Evolutionary conservation across 2,888 invertebrate genomes (phyloP), one percentile per base, ranked within the genome.

Genomic region (Parnassius glacialis): DNA sequence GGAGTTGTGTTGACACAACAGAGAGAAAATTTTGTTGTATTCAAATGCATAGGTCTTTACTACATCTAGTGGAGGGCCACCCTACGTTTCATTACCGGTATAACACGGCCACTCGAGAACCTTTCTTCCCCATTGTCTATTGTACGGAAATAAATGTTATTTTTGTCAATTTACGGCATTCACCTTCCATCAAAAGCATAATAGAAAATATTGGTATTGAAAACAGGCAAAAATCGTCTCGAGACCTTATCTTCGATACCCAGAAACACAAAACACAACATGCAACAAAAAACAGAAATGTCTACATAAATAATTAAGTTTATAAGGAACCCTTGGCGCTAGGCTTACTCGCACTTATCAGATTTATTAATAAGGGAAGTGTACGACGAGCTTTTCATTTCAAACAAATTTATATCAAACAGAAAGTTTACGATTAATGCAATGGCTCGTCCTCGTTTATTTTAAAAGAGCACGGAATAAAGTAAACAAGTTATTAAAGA

Each of bases 401-500:
- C 10, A 20, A 41, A 13, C 25, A 59, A 52, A 44, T 59, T 45
- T 59, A 45, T 45, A 20, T 34, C 41, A 52, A n/a, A 16, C 52
- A 16, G 54, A 44, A 54, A 44, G 52, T 54, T 48, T 54, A 12
- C 20, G 50, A 60, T 55, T 10, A 43, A 60, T 50, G 25, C 60
- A 43, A 50, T 20, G 16, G 41, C 25, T 43, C 48, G 11, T 51
- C 50, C 42, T 20, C 11, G 55, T 50, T 51, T 16, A 43, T 60
- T 43, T 20, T 48, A 20, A 47, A 59, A 10, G 48, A 34, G 5
- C 34, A 34, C 34, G 34, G 34, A 34, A 34, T 34, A 7, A 53
- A 53, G 11, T 34, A 45, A 58, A 54, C 42, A 48, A 55, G 13
- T 42, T 50, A 25, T 43, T 20, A 50, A 51, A 44, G 25, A 50